Conservation (phyloP, 2,797 vertebrate species). For the Hephaestus fuliginosus region DNA sequence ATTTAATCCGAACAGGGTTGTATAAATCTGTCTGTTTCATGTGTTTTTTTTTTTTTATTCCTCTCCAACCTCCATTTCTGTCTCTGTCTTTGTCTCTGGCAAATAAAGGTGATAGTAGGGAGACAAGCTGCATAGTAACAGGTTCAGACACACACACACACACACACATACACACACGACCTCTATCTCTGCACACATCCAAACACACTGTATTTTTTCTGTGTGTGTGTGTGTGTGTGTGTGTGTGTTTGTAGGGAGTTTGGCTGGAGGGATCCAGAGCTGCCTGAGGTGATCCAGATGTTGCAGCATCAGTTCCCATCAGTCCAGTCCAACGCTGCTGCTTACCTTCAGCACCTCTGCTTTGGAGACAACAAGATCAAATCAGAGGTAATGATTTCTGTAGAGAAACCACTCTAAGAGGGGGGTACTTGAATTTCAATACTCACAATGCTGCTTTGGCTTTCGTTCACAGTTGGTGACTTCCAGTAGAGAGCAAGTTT, state of each 20-base stretch:
- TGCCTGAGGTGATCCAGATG: conserved; percentile 99
- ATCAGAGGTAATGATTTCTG: conserved; percentile 88
- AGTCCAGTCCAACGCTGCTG: conserved; percentile 98
- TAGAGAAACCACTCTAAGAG: conserved; percentile 1
- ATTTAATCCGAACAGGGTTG: not conserved
- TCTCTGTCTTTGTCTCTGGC: conserved; percentile 15
- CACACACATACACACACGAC: conserved; percentile 4
- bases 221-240: conserved; percentile 10
- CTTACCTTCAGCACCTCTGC: conserved; percentile 98
- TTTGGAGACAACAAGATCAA: conserved; percentile 99
- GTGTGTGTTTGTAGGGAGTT: conserved; percentile 90
- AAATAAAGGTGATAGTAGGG: conserved; percentile 48
- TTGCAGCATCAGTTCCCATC: conserved; percentile 99
- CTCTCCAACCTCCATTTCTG: conserved; percentile 7
- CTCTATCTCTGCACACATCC: conserved; percentile 16
- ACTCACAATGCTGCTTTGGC: not conserved
- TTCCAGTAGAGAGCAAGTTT: conserved; percentile 1
- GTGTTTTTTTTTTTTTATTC: conserved; percentile 24
- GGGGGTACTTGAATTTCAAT: not conserved
- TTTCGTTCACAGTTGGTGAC: not conserved
- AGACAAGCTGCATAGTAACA: conserved; percentile 37
- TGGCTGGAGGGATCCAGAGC: conserved; percentile 98
- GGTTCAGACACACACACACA: conserved; percentile 16
- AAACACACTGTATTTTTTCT: conserved; percentile 27
- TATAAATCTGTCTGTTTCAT: not conserved